Conservation (phyloP, 53 echinoderm and acorn worm species). For the Echinometra lucunter region DNA sequence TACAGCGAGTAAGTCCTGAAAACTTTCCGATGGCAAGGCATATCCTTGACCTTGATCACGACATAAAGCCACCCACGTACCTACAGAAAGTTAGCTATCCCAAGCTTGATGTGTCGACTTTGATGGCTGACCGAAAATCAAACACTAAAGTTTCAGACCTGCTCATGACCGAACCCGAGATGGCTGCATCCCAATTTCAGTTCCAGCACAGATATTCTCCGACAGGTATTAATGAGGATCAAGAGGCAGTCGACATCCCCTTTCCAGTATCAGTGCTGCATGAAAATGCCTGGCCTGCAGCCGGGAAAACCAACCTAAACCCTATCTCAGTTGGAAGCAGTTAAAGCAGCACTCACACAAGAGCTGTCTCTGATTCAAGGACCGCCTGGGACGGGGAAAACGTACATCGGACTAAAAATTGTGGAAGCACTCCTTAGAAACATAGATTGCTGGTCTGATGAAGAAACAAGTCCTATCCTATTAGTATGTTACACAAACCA, state of each 20-base stretch:
- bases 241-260: not conserved
- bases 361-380: slow-evolving; percentile 92
- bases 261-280: slow-evolving; percentile 38
- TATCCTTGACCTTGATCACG: slow-evolving; percentile 69
- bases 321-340: slow-evolving; percentile 84
- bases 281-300: slow-evolving; percentile 71
- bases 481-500: slow-evolving; percentile 96
- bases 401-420: slow-evolving; percentile 94
- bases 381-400: slow-evolving; percentile 98
- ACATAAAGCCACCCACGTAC: slow-evolving; percentile 77
- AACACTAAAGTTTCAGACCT: not conserved
- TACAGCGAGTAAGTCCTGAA: slow-evolving; percentile 77
- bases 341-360: slow-evolving; percentile 86
- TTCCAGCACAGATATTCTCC: not conserved
- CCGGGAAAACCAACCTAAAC: slow-evolving; percentile 69
- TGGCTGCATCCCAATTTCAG: not conserved
- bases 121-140: not conserved
- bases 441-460: slow-evolving; percentile 72
- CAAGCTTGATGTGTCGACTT: slow-evolving; percentile 69
- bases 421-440: slow-evolving; percentile 85
- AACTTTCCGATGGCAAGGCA: slow-evolving; percentile 82
- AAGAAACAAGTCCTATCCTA: slow-evolving; percentile 76
- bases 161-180: not conserved
- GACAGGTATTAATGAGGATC: not conserved
- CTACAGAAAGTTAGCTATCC: slow-evolving; percentile 43